Conservation (phyloP, 2,797 vertebrate genomes). For the Oceanodroma leucorhoa region DNA sequence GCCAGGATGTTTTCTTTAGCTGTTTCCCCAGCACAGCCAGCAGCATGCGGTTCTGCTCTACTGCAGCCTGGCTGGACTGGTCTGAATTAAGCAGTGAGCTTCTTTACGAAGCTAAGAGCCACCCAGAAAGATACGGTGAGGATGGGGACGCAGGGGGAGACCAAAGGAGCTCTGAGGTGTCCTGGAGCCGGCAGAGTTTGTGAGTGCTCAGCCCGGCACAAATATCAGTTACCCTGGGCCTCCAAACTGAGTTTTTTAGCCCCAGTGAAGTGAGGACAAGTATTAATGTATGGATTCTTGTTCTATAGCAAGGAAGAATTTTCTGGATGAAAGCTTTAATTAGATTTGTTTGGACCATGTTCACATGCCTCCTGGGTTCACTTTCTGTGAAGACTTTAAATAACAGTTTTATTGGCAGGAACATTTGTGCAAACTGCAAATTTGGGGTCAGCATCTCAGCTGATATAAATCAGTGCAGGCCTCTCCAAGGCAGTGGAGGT, state of each 20-base stretch:
- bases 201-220: not conserved
- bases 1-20: not conserved
- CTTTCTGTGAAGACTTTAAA: constrained; percentile 55
- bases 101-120: not conserved
- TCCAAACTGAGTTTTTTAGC: not conserved
- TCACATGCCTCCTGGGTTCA: constrained; percentile 54
- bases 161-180: not conserved
- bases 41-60: not conserved
- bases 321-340: constrained; percentile 68
- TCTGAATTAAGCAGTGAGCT: not conserved
- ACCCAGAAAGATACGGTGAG: not conserved
- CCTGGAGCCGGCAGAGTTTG: not conserved
- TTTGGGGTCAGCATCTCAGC: constrained; percentile 47
- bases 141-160: not conserved
- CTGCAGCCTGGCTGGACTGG: not conserved
- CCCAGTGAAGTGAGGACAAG: constrained; percentile 44
- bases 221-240: not conserved
- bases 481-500: not conserved
- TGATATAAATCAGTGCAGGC: constrained; percentile 26
- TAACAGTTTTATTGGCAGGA: constrained; percentile 54
- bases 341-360: constrained; percentile 58
- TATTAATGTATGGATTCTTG: constrained; percentile 37
- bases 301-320: constrained; percentile 50
- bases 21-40: not conserved
- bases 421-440: constrained; percentile 52